Evolutionary conservation across 2,113 vertebrate species (phyloP).

Genomic region (Oncorhynchus masou): DNA sequence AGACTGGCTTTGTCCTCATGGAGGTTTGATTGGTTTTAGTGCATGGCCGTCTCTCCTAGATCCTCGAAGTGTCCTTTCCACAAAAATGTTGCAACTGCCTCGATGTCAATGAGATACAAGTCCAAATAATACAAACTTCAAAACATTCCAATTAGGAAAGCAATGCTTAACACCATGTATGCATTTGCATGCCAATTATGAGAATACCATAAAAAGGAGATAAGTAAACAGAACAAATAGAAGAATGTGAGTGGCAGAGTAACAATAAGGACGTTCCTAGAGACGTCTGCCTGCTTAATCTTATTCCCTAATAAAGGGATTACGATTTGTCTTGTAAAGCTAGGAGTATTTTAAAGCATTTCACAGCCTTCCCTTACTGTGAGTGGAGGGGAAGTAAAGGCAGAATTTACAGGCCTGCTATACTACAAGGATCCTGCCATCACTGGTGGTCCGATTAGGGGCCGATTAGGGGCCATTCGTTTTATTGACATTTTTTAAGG

Average conservation of each 20-base stretch:
- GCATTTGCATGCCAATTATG: no score
- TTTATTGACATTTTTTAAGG: slow-evolving; percentile 59
- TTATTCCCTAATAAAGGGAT: slow-evolving; percentile 2
- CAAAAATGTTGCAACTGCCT: background rate
- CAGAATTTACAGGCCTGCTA: slow-evolving; percentile 20
- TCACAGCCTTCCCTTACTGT: background rate
- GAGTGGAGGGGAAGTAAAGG: slow-evolving; percentile 13
- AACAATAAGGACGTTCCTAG: slow-evolving; percentile 29
- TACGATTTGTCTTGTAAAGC: background rate
- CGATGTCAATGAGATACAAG: background rate
- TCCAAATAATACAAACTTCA: background rate
- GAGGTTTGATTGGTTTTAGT: background rate
- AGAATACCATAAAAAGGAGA: no score
- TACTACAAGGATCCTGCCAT: slow-evolving; percentile 32
- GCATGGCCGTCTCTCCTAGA: background rate
- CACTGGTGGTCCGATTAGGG: slow-evolving; percentile 67
- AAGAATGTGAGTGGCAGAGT: background rate
- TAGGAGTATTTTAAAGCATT: slow-evolving; percentile 2
- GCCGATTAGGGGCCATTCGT: slow-evolving; percentile 58
- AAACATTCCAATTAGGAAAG: background rate
- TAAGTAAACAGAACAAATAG: no score
- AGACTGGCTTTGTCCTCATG: background rate
- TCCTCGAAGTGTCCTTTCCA: background rate
- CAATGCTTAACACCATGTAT: no score
- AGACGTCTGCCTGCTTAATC: slow-evolving; percentile 12